Conservation (phyloP, 1,140 invertebrate species). For the Zelostemma sp. region DNA sequence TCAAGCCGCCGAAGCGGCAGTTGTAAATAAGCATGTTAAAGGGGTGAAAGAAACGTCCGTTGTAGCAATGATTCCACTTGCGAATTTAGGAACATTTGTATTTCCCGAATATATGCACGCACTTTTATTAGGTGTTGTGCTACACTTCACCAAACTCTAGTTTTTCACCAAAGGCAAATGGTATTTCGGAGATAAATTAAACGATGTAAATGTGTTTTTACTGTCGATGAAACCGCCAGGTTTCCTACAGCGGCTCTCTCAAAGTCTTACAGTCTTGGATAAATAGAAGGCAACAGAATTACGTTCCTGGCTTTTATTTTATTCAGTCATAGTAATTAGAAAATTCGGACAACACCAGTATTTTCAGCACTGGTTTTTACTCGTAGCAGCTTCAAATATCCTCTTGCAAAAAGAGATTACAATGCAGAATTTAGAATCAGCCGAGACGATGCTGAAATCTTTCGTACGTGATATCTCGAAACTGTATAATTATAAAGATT, state of each 20-base stretch:
- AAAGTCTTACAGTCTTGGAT: slow-evolving; percentile 11
- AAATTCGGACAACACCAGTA: slow-evolving; percentile 36
- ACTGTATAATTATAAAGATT: slow-evolving; percentile 24
- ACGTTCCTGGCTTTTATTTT: slow-evolving; percentile 38
- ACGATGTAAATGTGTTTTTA: slow-evolving; percentile 22
- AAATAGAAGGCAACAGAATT: slow-evolving; percentile 38
- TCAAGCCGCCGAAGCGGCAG: slow-evolving; percentile 23
- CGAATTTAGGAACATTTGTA: slow-evolving; percentile 6
- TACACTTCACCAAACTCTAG: slow-evolving; percentile 18
- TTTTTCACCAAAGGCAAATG: slow-evolving; percentile 16
- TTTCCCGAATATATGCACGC: not conserved
- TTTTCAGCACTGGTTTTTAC: slow-evolving; percentile 43
- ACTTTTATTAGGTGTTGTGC: too few relatives aligned
- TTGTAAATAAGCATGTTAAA: not conserved
- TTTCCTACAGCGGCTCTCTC: slow-evolving; percentile 31
- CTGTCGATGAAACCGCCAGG: slow-evolving; percentile 28
- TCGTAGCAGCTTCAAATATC: slow-evolving; percentile 27
- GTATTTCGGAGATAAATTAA: slow-evolving; percentile 11
- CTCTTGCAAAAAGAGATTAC: slow-evolving; percentile 29
- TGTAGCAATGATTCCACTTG: not conserved
- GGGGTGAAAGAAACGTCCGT: slow-evolving; percentile 10
- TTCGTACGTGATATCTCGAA: slow-evolving; percentile 31
- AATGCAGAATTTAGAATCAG: slow-evolving; percentile 21
- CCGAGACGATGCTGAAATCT: slow-evolving; percentile 29
- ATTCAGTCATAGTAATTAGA: slow-evolving; percentile 25